These are phyloP conservation scores for Calliopum simillimum DNA, from an alignment of 2,888 invertebrate species.

Conservation along the genomic window DNA sequence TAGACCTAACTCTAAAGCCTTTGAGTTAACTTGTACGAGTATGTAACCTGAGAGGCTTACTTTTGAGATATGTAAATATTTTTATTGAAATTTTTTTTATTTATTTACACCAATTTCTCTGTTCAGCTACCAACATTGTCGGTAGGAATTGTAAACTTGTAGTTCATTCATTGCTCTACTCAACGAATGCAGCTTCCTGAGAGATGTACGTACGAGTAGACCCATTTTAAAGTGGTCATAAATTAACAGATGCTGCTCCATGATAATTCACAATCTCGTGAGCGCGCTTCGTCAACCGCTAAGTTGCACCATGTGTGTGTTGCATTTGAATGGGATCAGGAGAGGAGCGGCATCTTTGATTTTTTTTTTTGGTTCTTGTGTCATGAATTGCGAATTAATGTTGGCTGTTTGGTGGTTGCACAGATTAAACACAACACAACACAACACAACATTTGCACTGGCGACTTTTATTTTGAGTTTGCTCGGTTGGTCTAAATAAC, in stretches of 20 bases:
- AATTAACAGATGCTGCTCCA: slow-evolving; percentile 19
- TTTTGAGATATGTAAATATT: too few relatives aligned
- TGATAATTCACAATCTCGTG: slow-evolving; percentile 1
- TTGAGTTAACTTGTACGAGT: too few relatives aligned
- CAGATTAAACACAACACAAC: background rate
- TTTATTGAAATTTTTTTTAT: too few relatives aligned
- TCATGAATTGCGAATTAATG: background rate
- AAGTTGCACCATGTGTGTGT: slow-evolving; percentile 29
- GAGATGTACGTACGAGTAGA: too few relatives aligned
- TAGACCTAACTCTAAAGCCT: too few relatives aligned
- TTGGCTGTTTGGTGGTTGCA: background rate
- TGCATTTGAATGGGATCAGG: background rate
- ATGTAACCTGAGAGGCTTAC: too few relatives aligned
- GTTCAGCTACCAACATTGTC: too few relatives aligned
- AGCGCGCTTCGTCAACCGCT: slow-evolving; percentile 30
- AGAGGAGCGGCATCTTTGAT: background rate
- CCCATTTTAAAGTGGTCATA: background rate
- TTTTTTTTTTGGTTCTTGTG: slow-evolving; percentile 40
- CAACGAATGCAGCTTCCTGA: too few relatives aligned
- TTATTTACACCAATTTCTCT: too few relatives aligned
- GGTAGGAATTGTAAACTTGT: too few relatives aligned
- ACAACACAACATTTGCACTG: background rate
- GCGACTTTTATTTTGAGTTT: background rate
- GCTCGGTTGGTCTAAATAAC: slow-evolving; percentile 37
- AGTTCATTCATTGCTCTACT: too few relatives aligned